Evolutionary conservation across 64 coral and sea anemone species (phyloP), one percentile per base, ranked within the genome.

Genomic region (Pachyseris speciosa): DNA sequence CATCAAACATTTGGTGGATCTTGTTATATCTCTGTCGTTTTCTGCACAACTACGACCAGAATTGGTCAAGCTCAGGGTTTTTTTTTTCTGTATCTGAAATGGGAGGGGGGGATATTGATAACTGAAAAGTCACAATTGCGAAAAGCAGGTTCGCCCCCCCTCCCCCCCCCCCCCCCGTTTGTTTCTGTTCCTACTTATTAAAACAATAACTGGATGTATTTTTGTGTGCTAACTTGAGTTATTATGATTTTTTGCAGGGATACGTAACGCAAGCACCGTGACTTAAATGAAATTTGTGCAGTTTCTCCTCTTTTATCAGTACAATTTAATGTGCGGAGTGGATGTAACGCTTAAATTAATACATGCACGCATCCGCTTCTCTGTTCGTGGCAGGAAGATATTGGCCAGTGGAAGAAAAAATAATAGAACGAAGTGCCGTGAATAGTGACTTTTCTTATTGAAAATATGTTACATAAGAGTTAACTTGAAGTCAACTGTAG

Each of bases 241-340:
- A 9, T 61, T 5, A 27, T 81, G 2, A 61, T 37, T 2, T 81
- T 41, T 79, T 79, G 34, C 52, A 81, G 77, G 77, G 77, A 81
- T 55, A 81, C 77, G 49, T 81, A 81, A 40, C 77, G 5, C 0
- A 12, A 40, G n/a, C 34, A 24, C 37, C 9, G 34, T n/a, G n/a
- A n/a, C n/a, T n/a, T 39, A 37, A 81, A 61, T 39, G 51, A 22
- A 61, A 61, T 29, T 81, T 26, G 2, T 63, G 29, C 77, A 26
- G 52, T 63, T 47, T 13, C 10, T 40, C 32, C 44, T 39, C 34
- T 11, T 13, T 81, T 31, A 29, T 55, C 12, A 4, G 36, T 48
- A 45, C 17, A 57, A 16, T 20, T 50, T 16, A 76, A 51, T 17
- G 24, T 26, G 43, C 43, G 4, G 43, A 45, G 4, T 45, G 42